Conservation (phyloP, 1,140 invertebrate genomes). For the Drosophila ohnishii region DNA sequence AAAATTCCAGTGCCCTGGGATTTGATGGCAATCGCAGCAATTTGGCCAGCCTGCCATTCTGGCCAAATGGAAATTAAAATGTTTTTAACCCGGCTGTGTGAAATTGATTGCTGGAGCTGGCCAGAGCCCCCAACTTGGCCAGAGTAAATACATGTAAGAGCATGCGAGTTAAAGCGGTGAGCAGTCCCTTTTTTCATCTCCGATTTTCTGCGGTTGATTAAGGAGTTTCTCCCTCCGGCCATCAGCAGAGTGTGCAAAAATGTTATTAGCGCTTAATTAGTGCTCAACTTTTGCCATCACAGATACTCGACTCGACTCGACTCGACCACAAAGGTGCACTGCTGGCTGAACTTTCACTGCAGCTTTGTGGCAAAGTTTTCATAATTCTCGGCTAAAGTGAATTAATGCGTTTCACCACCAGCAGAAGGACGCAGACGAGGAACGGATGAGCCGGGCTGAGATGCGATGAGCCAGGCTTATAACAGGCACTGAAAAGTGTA, state of each 20-base stretch:
- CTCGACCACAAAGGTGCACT: constrained; percentile 59
- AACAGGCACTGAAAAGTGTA: constrained; percentile 10
- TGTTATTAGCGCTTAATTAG: constrained; percentile 80
- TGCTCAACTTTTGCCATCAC: constrained; percentile 66
- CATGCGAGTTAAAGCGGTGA: not conserved
- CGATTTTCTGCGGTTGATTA: constrained; percentile 42
- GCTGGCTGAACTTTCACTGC: constrained; percentile 61
- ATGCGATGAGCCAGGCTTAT: constrained; percentile 43
- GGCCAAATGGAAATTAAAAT: constrained; percentile 76
- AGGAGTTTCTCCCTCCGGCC: constrained; percentile 29
- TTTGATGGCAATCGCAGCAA: constrained; percentile 71
- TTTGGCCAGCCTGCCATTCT: constrained; percentile 62
- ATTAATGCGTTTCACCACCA: constrained; percentile 71
- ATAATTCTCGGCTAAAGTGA: constrained; percentile 77
- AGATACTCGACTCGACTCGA: constrained; percentile 27
- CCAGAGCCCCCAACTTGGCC: not conserved
- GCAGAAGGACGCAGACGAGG: constrained; percentile 20
- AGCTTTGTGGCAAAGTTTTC: constrained; percentile 74
- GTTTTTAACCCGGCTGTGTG: constrained; percentile 53
- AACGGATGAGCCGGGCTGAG: constrained; percentile 29
- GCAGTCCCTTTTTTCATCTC: constrained; percentile 9
- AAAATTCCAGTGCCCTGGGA: constrained; percentile 64
- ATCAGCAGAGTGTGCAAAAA: constrained; percentile 62
- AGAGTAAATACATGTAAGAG: constrained; percentile 1
- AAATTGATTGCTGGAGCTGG: constrained; percentile 50